Percentiles rank a stretch among this genome's conserved stretches.
Conservation (phyloP, 2,888 invertebrate genomes). For the Agrypnus murinus region DNA sequence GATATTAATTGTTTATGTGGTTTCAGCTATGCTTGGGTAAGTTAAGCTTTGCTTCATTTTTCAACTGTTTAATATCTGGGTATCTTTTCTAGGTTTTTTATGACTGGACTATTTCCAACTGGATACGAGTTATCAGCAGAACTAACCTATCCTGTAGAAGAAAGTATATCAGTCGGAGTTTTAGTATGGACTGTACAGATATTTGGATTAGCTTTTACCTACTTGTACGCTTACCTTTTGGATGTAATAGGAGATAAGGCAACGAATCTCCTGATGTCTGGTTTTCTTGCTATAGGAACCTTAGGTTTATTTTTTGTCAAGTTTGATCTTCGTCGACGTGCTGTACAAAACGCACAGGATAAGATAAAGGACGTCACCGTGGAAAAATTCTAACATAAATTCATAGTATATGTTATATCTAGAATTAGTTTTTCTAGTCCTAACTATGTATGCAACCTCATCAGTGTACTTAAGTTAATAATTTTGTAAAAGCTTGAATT, state of each 20-base stretch:
- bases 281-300: conserved; percentile 84
- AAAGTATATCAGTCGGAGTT: conserved; percentile 97
- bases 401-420: too few species aligned
- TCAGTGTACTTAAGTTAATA: too few species aligned
- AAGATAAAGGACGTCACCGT: too few species aligned
- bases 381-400: too few species aligned
- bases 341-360: too few species aligned
- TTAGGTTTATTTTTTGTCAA: conserved; percentile 86
- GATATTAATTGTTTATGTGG: conserved; percentile 89
- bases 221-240: conserved; percentile 77
- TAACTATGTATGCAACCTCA: too few species aligned
- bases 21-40: conserved; percentile 91
- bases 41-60: conserved; percentile 57
- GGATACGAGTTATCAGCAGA: conserved; percentile 99
- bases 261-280: conserved; percentile 87
- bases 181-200: conserved; percentile 91
- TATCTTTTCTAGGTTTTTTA: conserved; percentile 87
- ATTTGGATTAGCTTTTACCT: conserved; percentile 88
- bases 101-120: conserved; percentile 98
- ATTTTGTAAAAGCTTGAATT: too few species aligned
- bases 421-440: too few species aligned
- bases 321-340: conserved; percentile 87
- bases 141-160: conserved; percentile 97
- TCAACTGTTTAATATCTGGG: neutral
- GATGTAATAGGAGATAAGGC: conserved; percentile 79